phyloP scores from a whole-genome alignment of 37 sponge, comb jelly and placozoan species.

The Beroe forskalii region DNA sequence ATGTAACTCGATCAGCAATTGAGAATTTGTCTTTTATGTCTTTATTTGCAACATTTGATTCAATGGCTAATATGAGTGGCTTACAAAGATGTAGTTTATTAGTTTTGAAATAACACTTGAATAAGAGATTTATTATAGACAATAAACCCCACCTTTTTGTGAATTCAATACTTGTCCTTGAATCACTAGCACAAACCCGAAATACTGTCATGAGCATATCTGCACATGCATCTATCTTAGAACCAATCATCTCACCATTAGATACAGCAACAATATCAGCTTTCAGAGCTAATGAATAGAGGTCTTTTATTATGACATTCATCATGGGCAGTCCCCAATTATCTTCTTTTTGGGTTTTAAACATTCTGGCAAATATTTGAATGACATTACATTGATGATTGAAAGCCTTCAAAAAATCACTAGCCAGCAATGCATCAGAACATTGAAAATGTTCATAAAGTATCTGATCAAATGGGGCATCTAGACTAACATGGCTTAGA shows the following conservation, averaged over 20 bases:
- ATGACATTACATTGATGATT: constrained; percentile 46
- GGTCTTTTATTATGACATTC: constrained; percentile 47
- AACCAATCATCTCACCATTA: constrained; percentile 31
- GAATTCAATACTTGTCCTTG: constrained; percentile 48
- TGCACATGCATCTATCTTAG: constrained; percentile 68
- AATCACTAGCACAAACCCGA: constrained; percentile 86
- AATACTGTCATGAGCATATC: constrained; percentile 89
- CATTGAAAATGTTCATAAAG: constrained; percentile 42
- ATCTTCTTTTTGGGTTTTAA: constrained; percentile 62
- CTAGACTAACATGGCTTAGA: constrained; percentile 19
- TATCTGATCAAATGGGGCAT: constrained; percentile 54
- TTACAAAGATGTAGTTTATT: constrained; percentile 89
- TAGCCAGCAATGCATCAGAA: neutral
- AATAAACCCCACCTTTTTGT: constrained; percentile 75
- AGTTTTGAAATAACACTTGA: constrained; percentile 95
- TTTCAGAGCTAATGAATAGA: constrained; percentile 6
- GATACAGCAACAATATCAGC: constrained; percentile 57
- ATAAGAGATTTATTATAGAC: constrained; percentile 85
- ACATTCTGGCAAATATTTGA: constrained; percentile 42
- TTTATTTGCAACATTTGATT: constrained; percentile 69
- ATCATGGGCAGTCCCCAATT: constrained; percentile 63
- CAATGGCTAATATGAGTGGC: constrained; percentile 90
- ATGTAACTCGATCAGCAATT: constrained; percentile 81
- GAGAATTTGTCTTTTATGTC: constrained; percentile 78
- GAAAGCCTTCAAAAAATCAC: neutral